Evolutionary conservation across 2,888 invertebrate genomes (phyloP), one percentile per base, ranked within the genome.

Genomic region (Hemicrepidius hirtus): DNA sequence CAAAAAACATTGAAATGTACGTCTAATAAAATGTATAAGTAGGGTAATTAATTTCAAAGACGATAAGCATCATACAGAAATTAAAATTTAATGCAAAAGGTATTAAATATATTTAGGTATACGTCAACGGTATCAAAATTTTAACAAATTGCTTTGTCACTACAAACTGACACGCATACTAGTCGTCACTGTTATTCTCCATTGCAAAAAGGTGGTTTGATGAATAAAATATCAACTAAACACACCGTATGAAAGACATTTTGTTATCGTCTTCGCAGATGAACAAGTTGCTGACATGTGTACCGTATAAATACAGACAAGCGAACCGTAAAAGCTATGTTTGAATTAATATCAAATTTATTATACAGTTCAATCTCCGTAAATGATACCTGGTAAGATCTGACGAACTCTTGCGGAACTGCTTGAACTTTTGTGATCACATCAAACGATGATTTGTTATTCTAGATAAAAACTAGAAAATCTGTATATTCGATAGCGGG

Each of bases 201-300:
- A 13, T 9, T 41, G 16, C 13, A 41, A 13, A 16, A 41, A 13
- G 21, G 49, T 49, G 20, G 49, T 12, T 2, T 4, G 20, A 21
- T 21, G 12, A 49, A 20, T 18, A 49, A 49, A 49, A 21, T 49
- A 49, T 49, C 9, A 21, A 20, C 12, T 20, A 2, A 18, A 20
- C 49, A 49, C 49, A 18, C 2, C 49, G 0, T 53, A 21, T 4
- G n/a, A 53, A 53, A 21, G 24, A 53, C 16, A 13, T n/a, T 13
- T 40, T 13, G 53, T 21, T 53, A n/a, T 53, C 28, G 6, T 18
- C 3, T 13, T 1, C 20, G 28, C 53, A 53, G 53, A 53, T 53
- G 16, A 53, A 32, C n/a, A n/a, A 32, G 32, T 28, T 53, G 53
- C 32, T 53, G 13, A 53, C 28, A 53, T 32, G n/a, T 53, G n/a